phyloP scores from a whole-genome alignment of 53 echinoderm and acorn worm species.

The Temnopleurus reevesii region DNA sequence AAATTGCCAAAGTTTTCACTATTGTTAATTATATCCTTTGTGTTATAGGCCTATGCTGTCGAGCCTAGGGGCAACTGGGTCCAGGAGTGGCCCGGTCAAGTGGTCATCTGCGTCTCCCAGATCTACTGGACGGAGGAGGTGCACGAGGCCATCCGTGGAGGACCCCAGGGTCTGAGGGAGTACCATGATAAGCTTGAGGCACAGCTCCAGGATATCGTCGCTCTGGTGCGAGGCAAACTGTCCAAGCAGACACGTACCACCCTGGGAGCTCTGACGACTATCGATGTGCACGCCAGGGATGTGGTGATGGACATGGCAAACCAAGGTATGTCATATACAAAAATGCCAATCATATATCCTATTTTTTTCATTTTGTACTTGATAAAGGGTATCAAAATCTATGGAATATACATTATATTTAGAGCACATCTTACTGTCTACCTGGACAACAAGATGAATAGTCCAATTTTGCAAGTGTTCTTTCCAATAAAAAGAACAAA shows the following conservation, averaged over 20 bases:
- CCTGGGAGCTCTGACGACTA: constrained; percentile 90
- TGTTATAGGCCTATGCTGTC: constrained; percentile 85
- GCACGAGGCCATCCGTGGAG: constrained; percentile 90
- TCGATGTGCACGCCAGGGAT: constrained; percentile 97
- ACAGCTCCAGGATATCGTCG: constrained; percentile 81
- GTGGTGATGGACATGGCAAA: constrained; percentile 93
- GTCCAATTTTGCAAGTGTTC: too few relatives aligned
- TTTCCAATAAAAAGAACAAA: too few relatives aligned
- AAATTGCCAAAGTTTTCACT: too few relatives aligned
- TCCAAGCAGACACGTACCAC: constrained; percentile 98
- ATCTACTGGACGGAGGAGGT: constrained; percentile 99
- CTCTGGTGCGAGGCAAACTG: constrained; percentile 95
- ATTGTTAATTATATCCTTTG: not conserved
- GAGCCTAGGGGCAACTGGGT: constrained; percentile 95
- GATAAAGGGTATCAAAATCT: too few relatives aligned
- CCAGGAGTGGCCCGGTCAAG: constrained; percentile 99
- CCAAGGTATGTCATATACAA: constrained; percentile 91
- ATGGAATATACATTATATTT: too few relatives aligned
- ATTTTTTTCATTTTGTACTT: too few relatives aligned
- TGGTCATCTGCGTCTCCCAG: constrained; percentile 97
- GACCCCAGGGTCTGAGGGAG: constrained; percentile 89
- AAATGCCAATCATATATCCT: too few relatives aligned
- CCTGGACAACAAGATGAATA: too few relatives aligned
- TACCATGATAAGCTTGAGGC: constrained; percentile 84
- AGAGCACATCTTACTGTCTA: too few relatives aligned